Conservation (phyloP, 2,797 vertebrate genomes). For the Sylvilagus floridanus region DNA sequence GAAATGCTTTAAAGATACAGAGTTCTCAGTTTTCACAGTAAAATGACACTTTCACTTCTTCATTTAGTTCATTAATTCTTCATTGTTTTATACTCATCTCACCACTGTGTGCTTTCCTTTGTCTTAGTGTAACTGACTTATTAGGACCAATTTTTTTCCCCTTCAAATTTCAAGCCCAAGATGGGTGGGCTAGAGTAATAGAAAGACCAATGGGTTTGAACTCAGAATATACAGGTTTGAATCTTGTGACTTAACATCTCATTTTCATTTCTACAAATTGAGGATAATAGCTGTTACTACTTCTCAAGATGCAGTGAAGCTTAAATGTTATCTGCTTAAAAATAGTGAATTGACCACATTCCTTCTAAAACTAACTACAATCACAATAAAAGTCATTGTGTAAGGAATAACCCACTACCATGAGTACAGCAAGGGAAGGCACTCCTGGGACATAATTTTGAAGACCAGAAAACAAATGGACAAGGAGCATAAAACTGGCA, state of each 20-base stretch:
- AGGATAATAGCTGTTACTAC: background rate
- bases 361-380: background rate
- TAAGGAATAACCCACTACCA: background rate
- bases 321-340: background rate
- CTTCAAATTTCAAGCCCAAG: background rate
- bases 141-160: background rate
- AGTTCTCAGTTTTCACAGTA: background rate
- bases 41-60: background rate
- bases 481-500: background rate
- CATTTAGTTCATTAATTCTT: background rate
- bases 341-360: background rate
- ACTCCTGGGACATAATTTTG: background rate
- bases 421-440: background rate
- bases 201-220: conserved; percentile 23
- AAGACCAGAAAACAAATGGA: background rate
- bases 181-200: background rate
- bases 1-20: background rate
- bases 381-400: background rate
- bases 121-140: background rate
- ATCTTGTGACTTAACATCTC: background rate
- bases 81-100: background rate
- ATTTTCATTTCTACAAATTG: background rate
- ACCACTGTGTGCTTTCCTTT: background rate
- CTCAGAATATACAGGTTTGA: background rate
- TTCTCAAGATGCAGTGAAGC: background rate